These are phyloP conservation scores for Oreonectes daqikongensis DNA, from an alignment of 2,797 vertebrate species.

Conservation along the genomic window DNA sequence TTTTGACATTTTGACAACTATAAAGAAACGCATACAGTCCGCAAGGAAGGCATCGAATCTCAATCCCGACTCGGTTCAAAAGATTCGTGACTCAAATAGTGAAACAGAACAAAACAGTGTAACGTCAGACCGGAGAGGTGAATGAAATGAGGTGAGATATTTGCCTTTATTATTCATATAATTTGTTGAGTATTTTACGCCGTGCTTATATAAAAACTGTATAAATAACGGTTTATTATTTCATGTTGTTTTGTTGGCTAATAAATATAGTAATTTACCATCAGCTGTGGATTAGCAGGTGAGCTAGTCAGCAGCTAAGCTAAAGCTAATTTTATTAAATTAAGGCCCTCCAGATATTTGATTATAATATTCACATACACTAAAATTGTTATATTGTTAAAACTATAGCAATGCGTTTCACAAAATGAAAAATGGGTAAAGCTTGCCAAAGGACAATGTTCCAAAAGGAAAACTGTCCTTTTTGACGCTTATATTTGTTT, in stretches of 20 bases:
- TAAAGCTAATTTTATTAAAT: constrained; percentile 7
- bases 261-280: not conserved
- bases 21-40: too few relatives aligned
- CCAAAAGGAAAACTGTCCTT: too few relatives aligned
- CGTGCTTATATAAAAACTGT: too few relatives aligned
- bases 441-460: too few relatives aligned
- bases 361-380: not conserved
- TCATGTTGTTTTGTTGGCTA: not conserved
- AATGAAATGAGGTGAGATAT: constrained; percentile 28
- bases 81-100: constrained; percentile 2
- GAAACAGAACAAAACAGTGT: not conserved
- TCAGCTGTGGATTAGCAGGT: constrained; percentile 15
- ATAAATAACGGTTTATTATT: not conserved
- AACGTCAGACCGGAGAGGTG: constrained; percentile 14
- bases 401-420: too few relatives aligned
- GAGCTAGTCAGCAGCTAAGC: constrained; percentile 35
- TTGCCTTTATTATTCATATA: not conserved
- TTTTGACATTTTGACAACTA: too few relatives aligned
- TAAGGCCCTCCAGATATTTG: not conserved
- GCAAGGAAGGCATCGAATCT: not conserved
- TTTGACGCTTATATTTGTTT: too few relatives aligned
- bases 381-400: not conserved
- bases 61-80: not conserved
- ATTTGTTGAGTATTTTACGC: not conserved
- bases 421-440: too few relatives aligned